Conservation (phyloP, 1,140 invertebrate species). For the Zaprionus kolodkinae region DNA sequence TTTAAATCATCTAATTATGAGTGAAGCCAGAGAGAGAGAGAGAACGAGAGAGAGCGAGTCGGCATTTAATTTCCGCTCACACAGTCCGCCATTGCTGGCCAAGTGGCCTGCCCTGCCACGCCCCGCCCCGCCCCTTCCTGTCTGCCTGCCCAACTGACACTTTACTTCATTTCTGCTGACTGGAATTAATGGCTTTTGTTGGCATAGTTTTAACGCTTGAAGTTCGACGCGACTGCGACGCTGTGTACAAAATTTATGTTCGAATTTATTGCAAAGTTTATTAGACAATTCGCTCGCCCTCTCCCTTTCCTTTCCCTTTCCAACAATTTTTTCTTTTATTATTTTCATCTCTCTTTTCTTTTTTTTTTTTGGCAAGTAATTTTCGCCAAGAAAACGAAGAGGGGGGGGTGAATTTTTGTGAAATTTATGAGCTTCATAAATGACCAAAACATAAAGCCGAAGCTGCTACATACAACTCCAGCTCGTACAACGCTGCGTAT, state of each 20-base stretch:
- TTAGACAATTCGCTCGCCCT: slow-evolving; percentile 61
- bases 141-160: slow-evolving; percentile 60
- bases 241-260: slow-evolving; percentile 81
- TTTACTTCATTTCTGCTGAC: slow-evolving; percentile 82
- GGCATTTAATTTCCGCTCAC: slow-evolving; percentile 75
- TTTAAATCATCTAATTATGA: slow-evolving; percentile 84
- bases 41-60: slow-evolving; percentile 28
- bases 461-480: neutral
- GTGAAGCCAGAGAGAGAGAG: slow-evolving; percentile 25
- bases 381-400: slow-evolving; percentile 48
- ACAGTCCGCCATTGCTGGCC: neutral
- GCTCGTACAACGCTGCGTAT: slow-evolving; percentile 60
- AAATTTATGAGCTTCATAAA: slow-evolving; percentile 82
- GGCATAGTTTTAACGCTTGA: slow-evolving; percentile 83
- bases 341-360: neutral
- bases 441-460: slow-evolving; percentile 72
- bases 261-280: slow-evolving; percentile 83
- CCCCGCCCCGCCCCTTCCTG: no score
- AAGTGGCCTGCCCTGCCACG: no score
- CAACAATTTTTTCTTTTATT: neutral
- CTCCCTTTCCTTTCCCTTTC: neutral
- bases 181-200: slow-evolving; percentile 83
- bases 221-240: slow-evolving; percentile 54
- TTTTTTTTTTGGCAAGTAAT: slow-evolving; percentile 61
- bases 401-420: slow-evolving; percentile 58